Percentiles rank a stretch among this genome's conserved stretches.
These are phyloP conservation scores for Arctocebus calabarensis DNA, from an alignment of 2,797 vertebrate species.

Conservation along the genomic window DNA sequence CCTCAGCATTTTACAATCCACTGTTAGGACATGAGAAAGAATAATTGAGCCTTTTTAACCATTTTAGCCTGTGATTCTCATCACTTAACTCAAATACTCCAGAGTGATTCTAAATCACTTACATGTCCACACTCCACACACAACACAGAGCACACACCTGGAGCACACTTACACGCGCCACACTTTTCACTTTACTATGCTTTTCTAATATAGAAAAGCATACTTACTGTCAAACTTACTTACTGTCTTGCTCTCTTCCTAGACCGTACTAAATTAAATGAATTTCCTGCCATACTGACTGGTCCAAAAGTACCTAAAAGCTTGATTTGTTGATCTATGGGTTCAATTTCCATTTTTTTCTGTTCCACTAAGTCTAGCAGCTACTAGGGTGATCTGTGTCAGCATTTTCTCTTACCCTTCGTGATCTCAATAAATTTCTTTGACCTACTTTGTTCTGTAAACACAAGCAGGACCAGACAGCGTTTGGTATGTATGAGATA, in stretches of 20 bases:
- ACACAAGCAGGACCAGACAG: background rate
- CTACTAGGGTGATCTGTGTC: background rate
- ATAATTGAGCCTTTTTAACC: background rate
- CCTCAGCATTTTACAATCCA: conserved; percentile 29
- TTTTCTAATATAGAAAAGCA: too few species aligned
- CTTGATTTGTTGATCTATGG: conserved; percentile 35
- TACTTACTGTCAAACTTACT: too few species aligned
- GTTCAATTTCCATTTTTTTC: conserved; percentile 35
- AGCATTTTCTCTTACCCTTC: conserved; percentile 49
- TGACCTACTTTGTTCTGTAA: conserved; percentile 35
- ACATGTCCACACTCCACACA: background rate
- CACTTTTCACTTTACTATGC: background rate
- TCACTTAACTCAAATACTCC: background rate
- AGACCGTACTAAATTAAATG: background rate
- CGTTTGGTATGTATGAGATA: conserved; percentile 29
- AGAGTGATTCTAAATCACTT: background rate
- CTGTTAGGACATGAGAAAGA: background rate
- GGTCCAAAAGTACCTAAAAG: conserved; percentile 24
- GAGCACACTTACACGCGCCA: accelerated
- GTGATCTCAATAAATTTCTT: conserved; percentile 46
- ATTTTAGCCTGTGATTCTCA: background rate
- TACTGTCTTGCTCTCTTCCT: background rate
- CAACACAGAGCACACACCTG: too few species aligned
- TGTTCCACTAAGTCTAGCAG: background rate
- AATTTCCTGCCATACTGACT: background rate